Evolutionary conservation across 1,140 invertebrate genomes (phyloP).

Genomic region (Drosophila simulans): DNA sequence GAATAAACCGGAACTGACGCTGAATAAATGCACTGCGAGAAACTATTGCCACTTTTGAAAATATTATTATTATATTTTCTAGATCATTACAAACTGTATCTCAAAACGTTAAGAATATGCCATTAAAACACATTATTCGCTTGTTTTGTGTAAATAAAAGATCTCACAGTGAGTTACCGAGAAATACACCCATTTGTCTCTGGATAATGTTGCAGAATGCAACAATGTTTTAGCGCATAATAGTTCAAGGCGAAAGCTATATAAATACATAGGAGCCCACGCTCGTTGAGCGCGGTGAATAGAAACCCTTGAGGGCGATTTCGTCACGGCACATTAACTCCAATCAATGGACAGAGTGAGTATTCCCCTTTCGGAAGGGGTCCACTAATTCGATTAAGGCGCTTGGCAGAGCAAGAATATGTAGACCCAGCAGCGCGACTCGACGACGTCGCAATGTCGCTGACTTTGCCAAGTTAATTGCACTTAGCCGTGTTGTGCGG

Average conservation of each 20-base stretch:
- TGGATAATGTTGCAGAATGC: not conserved
- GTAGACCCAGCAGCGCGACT: slow-evolving; percentile 10
- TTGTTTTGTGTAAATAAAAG: no score
- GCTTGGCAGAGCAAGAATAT: slow-evolving; percentile 55
- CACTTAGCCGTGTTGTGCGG: slow-evolving; percentile 32
- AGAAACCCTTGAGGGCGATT: slow-evolving; percentile 39
- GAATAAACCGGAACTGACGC: slow-evolving; percentile 70
- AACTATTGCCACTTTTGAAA: not conserved
- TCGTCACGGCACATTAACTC: slow-evolving; percentile 69
- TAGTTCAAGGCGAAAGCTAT: slow-evolving; percentile 45
- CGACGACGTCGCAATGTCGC: slow-evolving; percentile 28
- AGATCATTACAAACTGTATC: no score
- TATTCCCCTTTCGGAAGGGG: slow-evolving; percentile 6
- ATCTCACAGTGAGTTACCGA: no score
- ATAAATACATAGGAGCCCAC: slow-evolving; percentile 15
- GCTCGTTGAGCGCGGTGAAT: slow-evolving; percentile 7
- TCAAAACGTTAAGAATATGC: no score
- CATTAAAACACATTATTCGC: no score
- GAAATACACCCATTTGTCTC: not conserved
- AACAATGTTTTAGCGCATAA: slow-evolving; percentile 20
- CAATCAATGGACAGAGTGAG: slow-evolving; percentile 63
- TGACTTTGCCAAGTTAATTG: slow-evolving; percentile 67
- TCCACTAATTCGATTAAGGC: slow-evolving; percentile 73
- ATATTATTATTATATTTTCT: no score
- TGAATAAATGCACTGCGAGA: slow-evolving; percentile 13